Evolutionary conservation across 92 coral and sea anemone species (phyloP).

Genomic region (Epizoanthus scotinus): DNA sequence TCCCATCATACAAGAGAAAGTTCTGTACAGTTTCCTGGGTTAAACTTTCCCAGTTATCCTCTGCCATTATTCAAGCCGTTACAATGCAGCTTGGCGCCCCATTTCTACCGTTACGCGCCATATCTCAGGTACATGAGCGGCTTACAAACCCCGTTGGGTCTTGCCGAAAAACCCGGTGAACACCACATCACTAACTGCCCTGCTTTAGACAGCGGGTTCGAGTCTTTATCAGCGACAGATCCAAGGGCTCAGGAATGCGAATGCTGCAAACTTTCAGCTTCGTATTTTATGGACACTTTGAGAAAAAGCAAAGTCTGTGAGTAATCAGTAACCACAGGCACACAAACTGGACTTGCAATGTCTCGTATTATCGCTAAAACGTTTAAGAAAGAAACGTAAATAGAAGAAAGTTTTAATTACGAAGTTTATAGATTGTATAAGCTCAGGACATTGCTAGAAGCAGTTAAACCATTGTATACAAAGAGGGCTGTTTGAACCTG

Average conservation of each 20-base stretch:
- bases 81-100: conserved; percentile 5
- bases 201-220: neutral
- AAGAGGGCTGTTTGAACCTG: too few species aligned
- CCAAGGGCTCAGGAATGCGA: conserved; percentile 13
- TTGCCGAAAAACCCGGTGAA: neutral
- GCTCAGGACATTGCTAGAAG: too few species aligned
- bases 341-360: too few species aligned
- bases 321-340: too few species aligned
- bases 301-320: conserved; percentile 1
- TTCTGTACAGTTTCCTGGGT: conserved; percentile 17
- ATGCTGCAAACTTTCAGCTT: conserved; percentile 26
- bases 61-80: conserved; percentile 16
- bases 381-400: too few species aligned
- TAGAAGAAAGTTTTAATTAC: too few species aligned
- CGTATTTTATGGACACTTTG: conserved; percentile 15
- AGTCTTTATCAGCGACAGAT: neutral
- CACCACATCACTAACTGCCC: neutral
- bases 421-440: too few species aligned
- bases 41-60: conserved; percentile 1
- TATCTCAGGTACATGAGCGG: conserved; percentile 20
- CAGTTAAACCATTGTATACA: too few species aligned
- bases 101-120: conserved; percentile 15
- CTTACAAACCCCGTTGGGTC: neutral
- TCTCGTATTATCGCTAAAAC: too few species aligned
- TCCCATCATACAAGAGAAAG: conserved; percentile 1